phyloP scores from a whole-genome alignment of 2,888 invertebrate genomes.

The Thymelicus acteon region DNA sequence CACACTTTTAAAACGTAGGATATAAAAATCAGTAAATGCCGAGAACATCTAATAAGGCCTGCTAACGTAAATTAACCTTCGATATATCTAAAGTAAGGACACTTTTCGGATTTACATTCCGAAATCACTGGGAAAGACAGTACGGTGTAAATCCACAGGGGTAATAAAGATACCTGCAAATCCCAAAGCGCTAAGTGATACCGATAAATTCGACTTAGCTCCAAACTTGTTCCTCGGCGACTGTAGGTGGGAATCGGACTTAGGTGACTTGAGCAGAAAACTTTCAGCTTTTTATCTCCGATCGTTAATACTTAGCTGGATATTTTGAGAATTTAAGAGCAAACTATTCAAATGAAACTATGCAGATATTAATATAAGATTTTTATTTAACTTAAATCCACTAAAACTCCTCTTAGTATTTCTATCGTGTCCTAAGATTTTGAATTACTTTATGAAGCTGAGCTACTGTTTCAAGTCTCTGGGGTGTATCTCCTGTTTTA shows the following conservation, averaged over 20 bases:
- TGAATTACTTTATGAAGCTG: too few relatives aligned
- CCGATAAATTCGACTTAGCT: conserved; percentile 23
- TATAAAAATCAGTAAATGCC: background rate
- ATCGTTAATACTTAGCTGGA: background rate
- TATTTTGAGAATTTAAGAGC: background rate
- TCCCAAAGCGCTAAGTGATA: conserved; percentile 20
- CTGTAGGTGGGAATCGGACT: conserved; percentile 6
- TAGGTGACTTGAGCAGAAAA: conserved; percentile 8
- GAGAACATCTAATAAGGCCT: background rate
- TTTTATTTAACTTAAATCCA: too few relatives aligned
- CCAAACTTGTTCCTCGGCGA: conserved; percentile 1
- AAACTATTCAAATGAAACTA: too few relatives aligned
- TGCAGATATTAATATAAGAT: too few relatives aligned
- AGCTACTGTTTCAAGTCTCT: too few relatives aligned
- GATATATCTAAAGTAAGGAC: background rate
- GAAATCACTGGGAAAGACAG: background rate
- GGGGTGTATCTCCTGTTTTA: too few relatives aligned
- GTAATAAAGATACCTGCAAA: conserved; percentile 11
- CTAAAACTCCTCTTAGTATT: too few relatives aligned
- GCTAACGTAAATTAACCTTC: background rate
- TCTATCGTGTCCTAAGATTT: too few relatives aligned
- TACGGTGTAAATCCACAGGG: conserved; percentile 1
- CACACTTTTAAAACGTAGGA: background rate
- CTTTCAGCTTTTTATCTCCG: conserved; percentile 8
- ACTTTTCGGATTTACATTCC: background rate